Evolutionary conservation across 2,888 invertebrate species (phyloP).

Genomic region (Meghimatium bilineatum): DNA sequence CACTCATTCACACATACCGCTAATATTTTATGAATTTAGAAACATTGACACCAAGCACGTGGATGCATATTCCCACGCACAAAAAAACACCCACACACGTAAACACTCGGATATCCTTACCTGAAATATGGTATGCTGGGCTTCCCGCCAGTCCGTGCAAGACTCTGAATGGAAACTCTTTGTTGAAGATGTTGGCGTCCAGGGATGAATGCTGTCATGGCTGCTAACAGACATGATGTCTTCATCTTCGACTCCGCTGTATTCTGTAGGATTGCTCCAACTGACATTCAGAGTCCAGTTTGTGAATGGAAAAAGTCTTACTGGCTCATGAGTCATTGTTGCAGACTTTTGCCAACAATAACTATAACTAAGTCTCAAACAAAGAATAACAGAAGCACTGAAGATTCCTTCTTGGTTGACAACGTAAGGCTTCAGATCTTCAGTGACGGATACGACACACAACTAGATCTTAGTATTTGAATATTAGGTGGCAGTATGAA

Average conservation of each 20-base stretch:
- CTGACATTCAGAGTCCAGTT: conserved; percentile 21
- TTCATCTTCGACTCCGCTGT: not conserved
- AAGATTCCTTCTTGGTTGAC: no score
- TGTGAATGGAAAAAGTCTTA: not conserved
- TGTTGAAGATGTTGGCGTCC: not conserved
- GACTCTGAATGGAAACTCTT: not conserved
- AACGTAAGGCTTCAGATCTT: no score
- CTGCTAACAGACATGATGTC: not conserved
- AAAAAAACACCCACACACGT: not conserved
- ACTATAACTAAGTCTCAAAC: not conserved
- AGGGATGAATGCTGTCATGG: not conserved
- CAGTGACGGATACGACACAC: no score
- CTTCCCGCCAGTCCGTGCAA: conserved; percentile 77
- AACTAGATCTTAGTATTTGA: no score
- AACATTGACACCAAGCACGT: no score
- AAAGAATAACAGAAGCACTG: no score
- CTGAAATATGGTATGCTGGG: conserved; percentile 86
- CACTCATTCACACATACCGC: no score
- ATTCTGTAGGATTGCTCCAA: no score
- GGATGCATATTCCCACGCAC: not conserved
- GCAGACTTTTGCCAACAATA: no score
- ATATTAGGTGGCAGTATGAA: no score
- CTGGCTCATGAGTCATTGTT: not conserved
- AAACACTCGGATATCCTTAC: not conserved
- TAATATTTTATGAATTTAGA: no score